Conservation (phyloP, 2,113 vertebrate genomes). For the Muntiacus reevesi region DNA sequence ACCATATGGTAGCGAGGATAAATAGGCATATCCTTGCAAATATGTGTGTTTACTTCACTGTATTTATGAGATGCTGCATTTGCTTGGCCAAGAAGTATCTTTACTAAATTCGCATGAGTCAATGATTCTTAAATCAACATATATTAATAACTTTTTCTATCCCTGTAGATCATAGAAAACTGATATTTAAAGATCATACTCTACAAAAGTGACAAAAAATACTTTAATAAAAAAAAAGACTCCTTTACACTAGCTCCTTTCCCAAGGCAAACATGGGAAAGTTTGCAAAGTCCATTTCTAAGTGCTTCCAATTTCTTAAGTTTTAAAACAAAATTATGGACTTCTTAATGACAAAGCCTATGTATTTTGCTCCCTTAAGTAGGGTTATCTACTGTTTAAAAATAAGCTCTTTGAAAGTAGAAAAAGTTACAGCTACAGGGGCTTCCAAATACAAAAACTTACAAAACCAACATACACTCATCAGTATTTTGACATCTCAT, state of each 20-base stretch:
- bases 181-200: background rate
- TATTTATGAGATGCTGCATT: background rate
- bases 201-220: background rate
- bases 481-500: background rate
- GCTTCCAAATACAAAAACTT: background rate
- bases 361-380: background rate
- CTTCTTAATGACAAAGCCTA: background rate
- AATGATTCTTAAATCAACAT: background rate
- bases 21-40: background rate
- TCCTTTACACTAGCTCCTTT: background rate
- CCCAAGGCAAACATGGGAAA: background rate
- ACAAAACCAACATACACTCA: background rate
- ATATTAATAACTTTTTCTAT: background rate
- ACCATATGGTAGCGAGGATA: background rate
- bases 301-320: background rate
- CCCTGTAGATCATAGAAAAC: background rate
- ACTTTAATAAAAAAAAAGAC: background rate
- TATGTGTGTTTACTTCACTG: background rate
- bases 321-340: background rate
- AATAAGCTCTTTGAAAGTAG: background rate
- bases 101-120: background rate
- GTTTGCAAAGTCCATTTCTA: background rate
- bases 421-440: background rate
- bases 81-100: background rate
- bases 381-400: background rate